These are phyloP conservation scores for Scyliorhinus canicula DNA, from an alignment of 2,797 vertebrate species.

Conservation along the genomic window DNA sequence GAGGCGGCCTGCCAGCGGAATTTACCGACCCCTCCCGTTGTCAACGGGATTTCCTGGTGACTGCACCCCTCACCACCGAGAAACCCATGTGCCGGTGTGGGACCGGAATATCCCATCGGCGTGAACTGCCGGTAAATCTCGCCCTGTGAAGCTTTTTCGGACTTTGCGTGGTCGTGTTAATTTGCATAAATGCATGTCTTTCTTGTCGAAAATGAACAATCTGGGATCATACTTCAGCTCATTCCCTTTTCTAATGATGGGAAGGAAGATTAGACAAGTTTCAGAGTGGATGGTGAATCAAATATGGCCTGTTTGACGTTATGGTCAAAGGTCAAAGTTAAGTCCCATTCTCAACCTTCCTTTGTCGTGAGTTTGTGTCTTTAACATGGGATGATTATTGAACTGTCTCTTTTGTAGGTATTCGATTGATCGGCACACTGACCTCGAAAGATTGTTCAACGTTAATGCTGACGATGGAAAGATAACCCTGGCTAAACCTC, in stretches of 20 bases:
- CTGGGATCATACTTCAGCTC: not conserved
- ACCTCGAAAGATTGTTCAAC: conserved; percentile 97
- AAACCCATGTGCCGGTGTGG: no score
- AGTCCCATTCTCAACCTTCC: not conserved
- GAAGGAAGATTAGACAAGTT: not conserved
- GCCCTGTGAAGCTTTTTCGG: not conserved
- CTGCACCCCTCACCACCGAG: no score
- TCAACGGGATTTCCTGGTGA: no score
- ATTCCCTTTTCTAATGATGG: not conserved
- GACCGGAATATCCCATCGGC: no score
- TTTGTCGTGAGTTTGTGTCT: not conserved
- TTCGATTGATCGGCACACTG: conserved; percentile 94
- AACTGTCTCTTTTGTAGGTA: conserved; percentile 68
- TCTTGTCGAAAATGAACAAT: not conserved
- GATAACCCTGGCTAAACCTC: conserved; percentile 84
- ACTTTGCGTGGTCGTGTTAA: no score
- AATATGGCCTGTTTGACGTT: not conserved
- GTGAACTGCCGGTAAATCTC: no score
- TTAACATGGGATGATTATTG: not conserved
- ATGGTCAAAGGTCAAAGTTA: not conserved
- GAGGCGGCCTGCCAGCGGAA: no score
- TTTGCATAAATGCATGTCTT: not conserved
- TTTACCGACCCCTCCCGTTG: no score
- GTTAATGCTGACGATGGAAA: conserved; percentile 90
- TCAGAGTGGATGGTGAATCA: no score